These are phyloP conservation scores for Coleophora deauratella DNA, from an alignment of 2,888 invertebrate species.

Conservation along the genomic window DNA sequence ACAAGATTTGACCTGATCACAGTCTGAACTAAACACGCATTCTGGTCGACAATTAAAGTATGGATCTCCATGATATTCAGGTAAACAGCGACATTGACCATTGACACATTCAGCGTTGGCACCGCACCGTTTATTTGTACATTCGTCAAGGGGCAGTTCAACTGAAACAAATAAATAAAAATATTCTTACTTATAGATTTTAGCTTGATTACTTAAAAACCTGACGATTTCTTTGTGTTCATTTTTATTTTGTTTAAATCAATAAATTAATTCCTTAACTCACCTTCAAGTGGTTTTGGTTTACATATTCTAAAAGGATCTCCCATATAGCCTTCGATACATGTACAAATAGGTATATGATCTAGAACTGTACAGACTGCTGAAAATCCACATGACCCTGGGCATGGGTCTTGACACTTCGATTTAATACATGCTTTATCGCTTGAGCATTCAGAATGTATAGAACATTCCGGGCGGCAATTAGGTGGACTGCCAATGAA, in stretches of 20 bases:
- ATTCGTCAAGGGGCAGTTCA: slow-evolving; percentile 71
- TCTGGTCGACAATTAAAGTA: slow-evolving; percentile 84
- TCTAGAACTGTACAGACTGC: slow-evolving; percentile 78
- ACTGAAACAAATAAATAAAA: slow-evolving; percentile 29
- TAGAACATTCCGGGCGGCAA: slow-evolving; percentile 79
- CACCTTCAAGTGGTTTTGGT: slow-evolving; percentile 65
- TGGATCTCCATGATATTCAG: slow-evolving; percentile 84
- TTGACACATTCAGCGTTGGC: slow-evolving; percentile 77
- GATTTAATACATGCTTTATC: slow-evolving; percentile 83
- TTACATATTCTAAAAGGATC: slow-evolving; percentile 80
- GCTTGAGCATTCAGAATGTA: slow-evolving; percentile 84
- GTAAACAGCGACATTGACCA: slow-evolving; percentile 80
- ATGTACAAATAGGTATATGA: slow-evolving; percentile 84
- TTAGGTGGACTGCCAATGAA: slow-evolving; percentile 82
- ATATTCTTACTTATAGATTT: not conserved
- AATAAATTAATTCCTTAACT: slow-evolving; percentile 33
- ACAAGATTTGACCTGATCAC: slow-evolving; percentile 79
- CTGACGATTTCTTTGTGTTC: too few species aligned
- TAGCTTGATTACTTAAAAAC: too few species aligned
- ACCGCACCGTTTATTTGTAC: slow-evolving; percentile 81
- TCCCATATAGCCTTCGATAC: slow-evolving; percentile 80
- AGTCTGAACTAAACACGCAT: slow-evolving; percentile 84
- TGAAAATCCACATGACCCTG: slow-evolving; percentile 80
- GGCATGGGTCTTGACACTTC: slow-evolving; percentile 85
- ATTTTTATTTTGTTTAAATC: too few species aligned